Percentiles rank a stretch among this genome's conserved stretches.
These are phyloP conservation scores for Lycia hirtaria DNA, from an alignment of 2,888 invertebrate genomes.

Conservation along the genomic window DNA sequence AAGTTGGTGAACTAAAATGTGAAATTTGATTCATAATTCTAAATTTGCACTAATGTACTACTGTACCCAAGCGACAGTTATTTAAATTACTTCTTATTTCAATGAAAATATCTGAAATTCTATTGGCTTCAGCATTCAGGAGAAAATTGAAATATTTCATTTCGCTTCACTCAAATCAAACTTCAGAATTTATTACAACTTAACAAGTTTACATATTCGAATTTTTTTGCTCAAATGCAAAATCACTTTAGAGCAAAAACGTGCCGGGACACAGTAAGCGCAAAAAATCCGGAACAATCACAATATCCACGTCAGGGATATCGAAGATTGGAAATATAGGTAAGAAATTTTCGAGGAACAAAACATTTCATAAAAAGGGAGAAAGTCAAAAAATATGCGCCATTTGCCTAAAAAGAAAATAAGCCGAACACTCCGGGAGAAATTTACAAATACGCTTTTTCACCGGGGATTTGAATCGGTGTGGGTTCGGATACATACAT, in stretches of 20 bases:
- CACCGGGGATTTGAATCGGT: constrained; percentile 39
- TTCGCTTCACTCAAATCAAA: constrained; percentile 6
- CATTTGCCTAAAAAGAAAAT: constrained; percentile 42
- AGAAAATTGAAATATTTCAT: constrained; percentile 6
- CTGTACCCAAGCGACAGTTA: too few relatives aligned
- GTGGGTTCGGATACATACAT: constrained; percentile 36
- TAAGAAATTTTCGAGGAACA: constrained; percentile 31
- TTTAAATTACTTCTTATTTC: too few relatives aligned
- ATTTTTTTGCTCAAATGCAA: constrained; percentile 24
- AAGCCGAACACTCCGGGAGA: constrained; percentile 33
- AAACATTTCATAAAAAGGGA: constrained; percentile 38
- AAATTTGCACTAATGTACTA: too few relatives aligned
- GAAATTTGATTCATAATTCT: too few relatives aligned
- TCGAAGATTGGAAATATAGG: constrained; percentile 36
- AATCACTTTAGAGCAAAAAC: constrained; percentile 25
- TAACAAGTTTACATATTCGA: constrained; percentile 15
- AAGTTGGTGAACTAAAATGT: too few relatives aligned
- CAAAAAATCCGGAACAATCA: constrained; percentile 21
- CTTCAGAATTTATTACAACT: constrained; percentile 5
- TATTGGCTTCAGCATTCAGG: background rate
- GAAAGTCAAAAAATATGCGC: constrained; percentile 37
- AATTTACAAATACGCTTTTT: constrained; percentile 42
- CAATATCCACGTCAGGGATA: constrained; percentile 35
- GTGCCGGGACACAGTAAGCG: constrained; percentile 18
- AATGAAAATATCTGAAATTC: background rate